These are phyloP conservation scores for Vulpes lagopus DNA, from an alignment of 2,113 vertebrate genomes.

Conservation along the genomic window DNA sequence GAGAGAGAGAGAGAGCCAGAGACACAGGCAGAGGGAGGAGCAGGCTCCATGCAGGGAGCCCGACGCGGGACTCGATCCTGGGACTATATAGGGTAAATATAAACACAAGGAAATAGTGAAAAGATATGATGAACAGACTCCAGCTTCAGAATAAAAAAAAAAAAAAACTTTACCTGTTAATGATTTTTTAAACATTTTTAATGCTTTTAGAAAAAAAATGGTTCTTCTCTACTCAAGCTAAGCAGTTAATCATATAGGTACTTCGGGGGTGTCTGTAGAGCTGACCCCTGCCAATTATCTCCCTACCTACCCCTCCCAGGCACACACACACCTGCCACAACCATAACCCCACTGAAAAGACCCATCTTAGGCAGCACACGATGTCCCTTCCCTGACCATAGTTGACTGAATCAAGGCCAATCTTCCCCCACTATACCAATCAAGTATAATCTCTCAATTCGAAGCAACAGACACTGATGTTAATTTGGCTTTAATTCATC, in stretches of 20 bases:
- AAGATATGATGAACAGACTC: background rate
- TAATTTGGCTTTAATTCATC: background rate
- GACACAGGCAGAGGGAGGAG: no score
- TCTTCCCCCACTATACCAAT: background rate
- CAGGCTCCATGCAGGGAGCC: no score
- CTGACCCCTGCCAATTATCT: background rate
- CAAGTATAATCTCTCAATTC: background rate
- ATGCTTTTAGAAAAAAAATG: background rate
- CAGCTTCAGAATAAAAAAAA: background rate
- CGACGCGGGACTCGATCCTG: no score
- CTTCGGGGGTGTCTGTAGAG: background rate
- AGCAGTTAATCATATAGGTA: background rate
- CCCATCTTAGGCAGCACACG: background rate
- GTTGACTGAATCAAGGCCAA: background rate
- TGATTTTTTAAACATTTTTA: background rate
- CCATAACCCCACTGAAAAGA: background rate
- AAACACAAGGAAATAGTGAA: background rate
- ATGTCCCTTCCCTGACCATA: background rate
- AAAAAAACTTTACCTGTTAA: background rate
- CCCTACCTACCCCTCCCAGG: background rate
- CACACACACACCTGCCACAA: background rate
- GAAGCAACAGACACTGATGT: background rate
- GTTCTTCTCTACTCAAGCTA: background rate
- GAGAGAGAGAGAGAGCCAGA: no score
- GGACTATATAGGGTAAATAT: background rate